A percentile compares a stretch with the other conserved stretches of the same genome.
Evolutionary conservation across 2,797 vertebrate species (phyloP).

Genomic region (Triplophysa bombifrons): DNA sequence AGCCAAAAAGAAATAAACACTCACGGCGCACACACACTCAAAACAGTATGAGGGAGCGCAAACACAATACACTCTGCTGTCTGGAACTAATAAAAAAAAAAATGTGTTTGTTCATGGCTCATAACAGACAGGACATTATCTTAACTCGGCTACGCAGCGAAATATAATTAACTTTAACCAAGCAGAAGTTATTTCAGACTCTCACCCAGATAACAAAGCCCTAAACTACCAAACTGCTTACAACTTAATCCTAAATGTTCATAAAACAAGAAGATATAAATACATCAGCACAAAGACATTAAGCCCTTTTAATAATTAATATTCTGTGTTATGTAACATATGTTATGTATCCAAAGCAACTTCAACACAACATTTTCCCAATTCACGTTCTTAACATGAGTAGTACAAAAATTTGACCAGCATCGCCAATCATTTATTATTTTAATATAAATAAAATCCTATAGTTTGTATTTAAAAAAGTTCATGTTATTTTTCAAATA

Average conservation of each 20-base stretch:
- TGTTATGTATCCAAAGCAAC: background rate
- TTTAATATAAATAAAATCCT: too few relatives aligned
- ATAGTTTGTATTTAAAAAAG: background rate
- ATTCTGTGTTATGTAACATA: background rate
- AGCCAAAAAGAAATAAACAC: slow-evolving; percentile 52
- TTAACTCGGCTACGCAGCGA: background rate
- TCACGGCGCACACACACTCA: background rate
- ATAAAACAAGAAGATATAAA: background rate
- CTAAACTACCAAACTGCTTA: background rate
- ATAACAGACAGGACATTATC: background rate
- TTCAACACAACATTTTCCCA: too few relatives aligned
- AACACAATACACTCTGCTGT: slow-evolving; percentile 27
- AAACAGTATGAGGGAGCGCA: background rate
- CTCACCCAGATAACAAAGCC: background rate
- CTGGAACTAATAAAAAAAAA: slow-evolving; percentile 10
- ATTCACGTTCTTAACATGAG: too few relatives aligned
- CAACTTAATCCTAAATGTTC: background rate
- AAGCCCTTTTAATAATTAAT: background rate
- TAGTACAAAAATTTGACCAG: too few relatives aligned
- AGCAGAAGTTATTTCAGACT: background rate
- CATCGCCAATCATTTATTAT: too few relatives aligned
- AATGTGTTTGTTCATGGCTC: slow-evolving; percentile 6
- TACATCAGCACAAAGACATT: background rate
- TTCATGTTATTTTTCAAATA: background rate
- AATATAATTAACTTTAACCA: background rate